Evolutionary conservation across 2,888 invertebrate genomes (phyloP), one percentile per base, ranked within the genome.

Genomic region (Allygus modestus): DNA sequence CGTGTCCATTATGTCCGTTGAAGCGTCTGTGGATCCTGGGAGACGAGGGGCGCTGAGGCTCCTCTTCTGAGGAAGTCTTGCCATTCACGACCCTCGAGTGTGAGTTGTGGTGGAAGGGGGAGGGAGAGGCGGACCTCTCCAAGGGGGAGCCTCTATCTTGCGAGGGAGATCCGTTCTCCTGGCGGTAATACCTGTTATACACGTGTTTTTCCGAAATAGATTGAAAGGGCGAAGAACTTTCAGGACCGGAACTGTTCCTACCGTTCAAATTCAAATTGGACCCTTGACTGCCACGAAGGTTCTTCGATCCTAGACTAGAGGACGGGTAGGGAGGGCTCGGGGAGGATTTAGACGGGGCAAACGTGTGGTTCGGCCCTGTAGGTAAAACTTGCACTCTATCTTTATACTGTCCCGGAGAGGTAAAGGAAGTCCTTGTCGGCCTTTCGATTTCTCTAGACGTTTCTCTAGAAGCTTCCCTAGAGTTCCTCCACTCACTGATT

Each of bases 401-500:
- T 54, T 86, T 86, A 28, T 65, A 83, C 54, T 17, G 12, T 41
- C 58, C 26, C 20, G 87, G 86, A 0, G 87, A 83, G 41, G 81
- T 84, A 20, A 65, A 26, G 9, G 81, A 85, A 12, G 81, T 69
- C n/a, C 46, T 71, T 5, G 69, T n/a, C 1, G 86, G 77, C 15
- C 83, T 73, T 26, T 51, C 73, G 31, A 65, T 46, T n/a, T 54
- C 61, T 58, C 85, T 85, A 79, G 86, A 85, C 20, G 7, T 17
- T 26, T 71, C n/a, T n/a, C 31, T 31, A 20, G 58, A 58, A 11
- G 23, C 15, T 37, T 79, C 51, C 28, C 58, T 79, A n/a, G 41
- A 41, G 79, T 86, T 85, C 79, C 87, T 94, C 96, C 96, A 96
- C 88, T 96, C 96, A 82, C 94, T 94, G 83, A 96, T 94, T 28